Conservation (phyloP, 2,888 invertebrate species). For the Calephelis perditalis region DNA sequence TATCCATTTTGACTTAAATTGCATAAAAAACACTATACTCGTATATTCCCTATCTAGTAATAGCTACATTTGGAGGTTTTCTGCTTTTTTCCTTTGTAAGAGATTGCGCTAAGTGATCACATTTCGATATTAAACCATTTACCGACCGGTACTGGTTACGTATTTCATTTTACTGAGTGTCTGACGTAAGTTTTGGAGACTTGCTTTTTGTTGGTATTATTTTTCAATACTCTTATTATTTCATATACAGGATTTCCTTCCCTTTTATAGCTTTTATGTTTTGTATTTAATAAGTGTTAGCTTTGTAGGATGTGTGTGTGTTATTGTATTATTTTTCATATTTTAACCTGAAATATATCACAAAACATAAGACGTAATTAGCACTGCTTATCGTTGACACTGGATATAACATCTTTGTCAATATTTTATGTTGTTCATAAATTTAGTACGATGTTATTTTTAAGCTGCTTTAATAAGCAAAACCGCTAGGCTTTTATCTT, state of each 20-base stretch:
- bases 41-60: constrained; percentile 59
- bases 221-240: constrained; percentile 68
- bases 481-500: too few species aligned
- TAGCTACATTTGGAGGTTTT: constrained; percentile 62
- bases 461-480: too few species aligned
- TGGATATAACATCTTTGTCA: too few species aligned
- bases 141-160: constrained; percentile 72
- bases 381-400: too few species aligned
- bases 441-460: too few species aligned
- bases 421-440: too few species aligned
- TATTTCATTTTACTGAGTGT: constrained; percentile 79
- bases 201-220: constrained; percentile 72
- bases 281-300: too few species aligned
- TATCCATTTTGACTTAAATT: constrained; percentile 52
- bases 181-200: constrained; percentile 72
- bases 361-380: too few species aligned
- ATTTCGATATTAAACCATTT: constrained; percentile 79
- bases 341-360: too few species aligned
- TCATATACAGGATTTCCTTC: constrained; percentile 26
- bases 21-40: constrained; percentile 66
- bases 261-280: neutral
- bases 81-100: constrained; percentile 72
- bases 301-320: too few species aligned
- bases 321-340: too few species aligned
- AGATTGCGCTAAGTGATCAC: constrained; percentile 79